These are phyloP conservation scores for Eleutherodactylus coqui DNA, from an alignment of 2,797 vertebrate genomes.

Conservation along the genomic window DNA sequence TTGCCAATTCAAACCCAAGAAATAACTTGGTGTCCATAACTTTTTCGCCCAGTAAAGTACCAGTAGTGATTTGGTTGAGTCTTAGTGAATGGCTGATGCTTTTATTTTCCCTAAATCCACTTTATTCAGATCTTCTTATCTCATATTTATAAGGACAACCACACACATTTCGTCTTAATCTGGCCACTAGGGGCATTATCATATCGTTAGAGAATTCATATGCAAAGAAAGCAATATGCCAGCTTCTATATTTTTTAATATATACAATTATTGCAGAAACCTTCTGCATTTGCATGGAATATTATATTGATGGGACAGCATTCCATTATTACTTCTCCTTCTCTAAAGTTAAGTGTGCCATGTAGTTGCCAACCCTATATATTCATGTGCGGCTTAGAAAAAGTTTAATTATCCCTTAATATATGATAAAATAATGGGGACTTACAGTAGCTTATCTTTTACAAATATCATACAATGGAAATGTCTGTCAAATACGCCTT, in stretches of 20 bases:
- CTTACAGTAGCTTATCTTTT: conserved; percentile 23
- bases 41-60: no score
- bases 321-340: background rate
- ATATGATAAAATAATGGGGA: conserved; percentile 18
- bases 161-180: background rate
- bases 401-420: background rate
- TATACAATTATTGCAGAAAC: background rate
- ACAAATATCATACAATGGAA: conserved; percentile 26
- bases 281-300: background rate
- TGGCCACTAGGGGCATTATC: background rate
- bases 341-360: background rate
- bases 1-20: no score
- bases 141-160: background rate
- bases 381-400: no score
- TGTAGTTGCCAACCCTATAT: background rate
- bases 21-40: no score
- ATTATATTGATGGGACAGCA: background rate
- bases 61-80: no score
- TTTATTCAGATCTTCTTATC: no score
- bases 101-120: no score
- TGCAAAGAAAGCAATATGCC: background rate
- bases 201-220: background rate
- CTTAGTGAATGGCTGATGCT: no score
- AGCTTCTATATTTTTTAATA: background rate
- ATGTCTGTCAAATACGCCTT: conserved; percentile 42